A percentile compares a stretch with the other conserved stretches of the same genome.
These are phyloP conservation scores for Carlito syrichta DNA, from an alignment of 2,113 vertebrate species.

Conservation along the genomic window DNA sequence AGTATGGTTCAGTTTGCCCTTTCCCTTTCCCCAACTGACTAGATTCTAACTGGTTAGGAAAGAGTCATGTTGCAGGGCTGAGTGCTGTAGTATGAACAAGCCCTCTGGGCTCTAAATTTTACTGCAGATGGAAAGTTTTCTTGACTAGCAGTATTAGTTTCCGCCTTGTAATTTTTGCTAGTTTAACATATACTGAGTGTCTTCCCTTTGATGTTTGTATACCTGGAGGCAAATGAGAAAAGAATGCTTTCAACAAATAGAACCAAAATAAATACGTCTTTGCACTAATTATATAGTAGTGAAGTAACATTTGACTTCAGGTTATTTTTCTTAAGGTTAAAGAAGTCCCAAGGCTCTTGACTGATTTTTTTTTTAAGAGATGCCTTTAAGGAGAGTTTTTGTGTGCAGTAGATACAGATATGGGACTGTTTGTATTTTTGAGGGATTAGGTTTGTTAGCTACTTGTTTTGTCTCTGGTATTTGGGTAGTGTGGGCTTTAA, in stretches of 20 bases:
- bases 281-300: conserved; percentile 43
- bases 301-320: conserved; percentile 44
- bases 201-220: conserved; percentile 44
- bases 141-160: conserved; percentile 6
- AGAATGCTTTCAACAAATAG: conserved; percentile 31
- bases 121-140: conserved; percentile 40
- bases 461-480: neutral
- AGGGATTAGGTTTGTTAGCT: neutral
- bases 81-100: neutral
- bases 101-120: conserved; percentile 26
- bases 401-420: neutral
- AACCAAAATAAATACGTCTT: conserved; percentile 54
- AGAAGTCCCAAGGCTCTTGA: neutral
- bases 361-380: conserved; percentile 40
- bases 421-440: neutral
- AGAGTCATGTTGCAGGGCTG: neutral
- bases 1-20: conserved; percentile 14
- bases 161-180: conserved; percentile 39
- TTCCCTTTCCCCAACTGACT: neutral
- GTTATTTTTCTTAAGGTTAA: conserved; percentile 39
- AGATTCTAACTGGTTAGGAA: conserved; percentile 8
- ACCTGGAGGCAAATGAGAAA: conserved; percentile 38
- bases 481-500: neutral
- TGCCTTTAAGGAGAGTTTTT: neutral
- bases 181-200: neutral